phyloP scores from a whole-genome alignment of 2,113 vertebrate species.

The Podarcis raffonei region DNA sequence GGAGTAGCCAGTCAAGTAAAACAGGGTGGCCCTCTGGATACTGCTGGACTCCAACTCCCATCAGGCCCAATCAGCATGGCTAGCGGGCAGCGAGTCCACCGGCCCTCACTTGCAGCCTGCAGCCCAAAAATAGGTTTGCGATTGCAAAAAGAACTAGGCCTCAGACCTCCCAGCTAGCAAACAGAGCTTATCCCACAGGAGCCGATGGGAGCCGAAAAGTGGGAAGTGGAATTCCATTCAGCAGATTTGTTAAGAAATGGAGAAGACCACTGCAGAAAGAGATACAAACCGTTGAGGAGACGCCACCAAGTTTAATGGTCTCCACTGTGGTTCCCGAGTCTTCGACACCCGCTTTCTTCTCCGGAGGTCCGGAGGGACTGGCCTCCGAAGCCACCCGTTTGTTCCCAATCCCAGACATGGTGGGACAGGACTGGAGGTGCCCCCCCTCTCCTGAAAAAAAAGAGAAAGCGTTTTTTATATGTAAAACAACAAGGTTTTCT shows the following conservation, averaged over 20 bases:
- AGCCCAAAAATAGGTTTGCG: neutral
- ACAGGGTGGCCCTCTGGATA: too few species aligned
- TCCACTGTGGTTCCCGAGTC: slow-evolving; percentile 93
- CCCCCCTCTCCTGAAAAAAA: slow-evolving; percentile 13
- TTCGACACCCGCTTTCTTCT: slow-evolving; percentile 88
- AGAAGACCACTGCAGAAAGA: rapidly evolving
- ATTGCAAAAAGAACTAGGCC: neutral
- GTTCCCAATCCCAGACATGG: slow-evolving; percentile 87
- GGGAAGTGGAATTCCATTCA: neutral
- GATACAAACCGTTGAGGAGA: slow-evolving; percentile 86
- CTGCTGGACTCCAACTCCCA: too few species aligned
- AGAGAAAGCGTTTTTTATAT: neutral
- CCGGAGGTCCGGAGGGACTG: slow-evolving; percentile 81
- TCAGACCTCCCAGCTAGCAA: neutral
- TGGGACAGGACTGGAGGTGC: neutral
- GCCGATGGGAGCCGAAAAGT: too few species aligned
- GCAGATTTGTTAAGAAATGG: neutral
- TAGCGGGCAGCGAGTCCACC: too few species aligned
- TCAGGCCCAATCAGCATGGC: too few species aligned
- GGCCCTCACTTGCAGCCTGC: neutral
- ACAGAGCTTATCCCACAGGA: neutral
- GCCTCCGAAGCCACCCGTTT: slow-evolving; percentile 85
- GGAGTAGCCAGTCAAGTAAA: too few species aligned
- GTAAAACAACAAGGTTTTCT: neutral
- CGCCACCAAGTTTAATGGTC: slow-evolving; percentile 95